These are phyloP conservation scores for Galerucella calmariensis DNA, from an alignment of 2,888 invertebrate species.

Conservation along the genomic window DNA sequence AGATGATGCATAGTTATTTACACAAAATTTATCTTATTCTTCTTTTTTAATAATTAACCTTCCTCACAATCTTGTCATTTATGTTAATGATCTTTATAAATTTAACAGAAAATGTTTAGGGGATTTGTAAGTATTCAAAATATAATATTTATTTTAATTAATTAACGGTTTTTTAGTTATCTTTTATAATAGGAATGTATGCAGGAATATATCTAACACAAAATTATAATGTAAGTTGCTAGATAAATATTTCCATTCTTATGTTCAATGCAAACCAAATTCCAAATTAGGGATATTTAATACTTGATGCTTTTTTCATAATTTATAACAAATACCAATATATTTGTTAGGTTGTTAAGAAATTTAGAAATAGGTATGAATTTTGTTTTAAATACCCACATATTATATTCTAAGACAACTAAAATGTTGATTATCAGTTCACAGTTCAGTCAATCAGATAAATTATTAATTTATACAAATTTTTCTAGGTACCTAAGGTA, in stretches of 20 bases:
- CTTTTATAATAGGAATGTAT: constrained; percentile 77
- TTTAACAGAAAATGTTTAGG: constrained; percentile 54
- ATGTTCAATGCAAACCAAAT: too few relatives aligned
- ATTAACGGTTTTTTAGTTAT: constrained; percentile 68
- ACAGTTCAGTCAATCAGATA: background rate
- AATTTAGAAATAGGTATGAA: too few relatives aligned
- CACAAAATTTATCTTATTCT: too few relatives aligned
- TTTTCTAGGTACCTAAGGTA: constrained; percentile 81
- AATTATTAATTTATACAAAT: background rate
- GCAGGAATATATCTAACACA: constrained; percentile 79
- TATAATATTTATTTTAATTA: constrained; percentile 24
- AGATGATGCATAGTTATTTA: too few relatives aligned
- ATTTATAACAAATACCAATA: too few relatives aligned
- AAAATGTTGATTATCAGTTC: background rate
- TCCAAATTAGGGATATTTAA: too few relatives aligned
- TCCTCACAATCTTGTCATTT: background rate
- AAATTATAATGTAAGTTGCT: constrained; percentile 76
- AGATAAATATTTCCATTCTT: background rate
- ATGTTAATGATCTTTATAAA: background rate
- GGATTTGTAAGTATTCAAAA: constrained; percentile 56
- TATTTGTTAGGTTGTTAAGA: too few relatives aligned
- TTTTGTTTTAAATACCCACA: too few relatives aligned
- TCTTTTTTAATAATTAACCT: background rate
- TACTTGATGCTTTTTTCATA: background rate
- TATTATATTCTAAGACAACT: too few relatives aligned